phyloP scores from a whole-genome alignment of 2,113 vertebrate species.

The Chaenogobius annularis region DNA sequence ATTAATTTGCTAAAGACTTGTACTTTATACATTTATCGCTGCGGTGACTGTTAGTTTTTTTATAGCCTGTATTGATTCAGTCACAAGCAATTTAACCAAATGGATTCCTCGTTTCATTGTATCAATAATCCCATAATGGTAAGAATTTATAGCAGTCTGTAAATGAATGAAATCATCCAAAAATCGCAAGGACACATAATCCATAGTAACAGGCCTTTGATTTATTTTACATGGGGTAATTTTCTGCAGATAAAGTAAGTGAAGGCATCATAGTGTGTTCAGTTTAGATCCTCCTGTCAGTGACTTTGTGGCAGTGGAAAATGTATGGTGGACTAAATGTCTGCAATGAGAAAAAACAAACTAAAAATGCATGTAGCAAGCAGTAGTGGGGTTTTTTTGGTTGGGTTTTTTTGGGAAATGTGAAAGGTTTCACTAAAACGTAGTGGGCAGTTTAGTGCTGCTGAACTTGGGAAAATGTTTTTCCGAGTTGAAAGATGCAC shows the following conservation, averaged over 20 bases:
- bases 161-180: conserved; percentile 10
- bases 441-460: too few species aligned
- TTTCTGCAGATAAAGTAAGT: conserved; percentile 9
- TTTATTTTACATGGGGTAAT: background rate
- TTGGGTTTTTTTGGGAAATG: too few species aligned
- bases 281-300: conserved; percentile 22
- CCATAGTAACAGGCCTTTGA: background rate
- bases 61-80: background rate
- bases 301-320: background rate
- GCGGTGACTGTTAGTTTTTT: conserved; percentile 5
- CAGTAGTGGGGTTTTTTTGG: too few species aligned
- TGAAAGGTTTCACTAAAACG: too few species aligned
- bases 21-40: conserved; percentile 3
- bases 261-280: conserved; percentile 6
- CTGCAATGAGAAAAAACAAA: too few species aligned
- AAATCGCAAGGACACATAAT: conserved; percentile 11
- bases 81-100: background rate
- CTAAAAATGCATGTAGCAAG: too few species aligned
- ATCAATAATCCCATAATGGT: conserved; percentile 21
- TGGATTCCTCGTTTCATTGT: conserved; percentile 10
- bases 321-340: background rate
- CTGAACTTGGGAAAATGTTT: too few species aligned
- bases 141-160: background rate
- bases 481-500: too few species aligned
- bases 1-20: conserved; percentile 19